These are phyloP conservation scores for Alectura lathami DNA, from an alignment of 2,113 vertebrate species.

Conservation along the genomic window DNA sequence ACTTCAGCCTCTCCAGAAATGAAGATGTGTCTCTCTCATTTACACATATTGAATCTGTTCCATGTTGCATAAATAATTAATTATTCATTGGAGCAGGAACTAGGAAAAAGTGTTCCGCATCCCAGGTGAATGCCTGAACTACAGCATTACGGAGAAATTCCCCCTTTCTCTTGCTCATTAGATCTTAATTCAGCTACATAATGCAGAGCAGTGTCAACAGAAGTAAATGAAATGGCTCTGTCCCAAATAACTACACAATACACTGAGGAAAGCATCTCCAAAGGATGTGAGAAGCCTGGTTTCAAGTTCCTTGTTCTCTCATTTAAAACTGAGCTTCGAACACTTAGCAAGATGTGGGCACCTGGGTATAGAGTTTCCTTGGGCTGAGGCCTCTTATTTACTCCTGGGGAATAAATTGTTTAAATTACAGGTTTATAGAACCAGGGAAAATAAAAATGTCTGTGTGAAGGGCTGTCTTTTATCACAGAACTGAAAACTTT, in stretches of 20 bases:
- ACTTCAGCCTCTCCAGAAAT: constrained; percentile 24
- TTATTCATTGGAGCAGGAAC: neutral
- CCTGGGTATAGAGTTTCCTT: neutral
- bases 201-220: constrained; percentile 6
- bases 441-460: neutral
- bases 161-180: constrained; percentile 13
- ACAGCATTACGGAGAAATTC: neutral
- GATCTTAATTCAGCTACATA: constrained; percentile 15
- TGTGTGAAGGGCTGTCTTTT: neutral
- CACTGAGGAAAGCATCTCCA: neutral
- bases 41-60: neutral
- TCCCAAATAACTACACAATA: neutral
- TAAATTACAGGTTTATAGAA: neutral
- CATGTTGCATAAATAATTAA: constrained; percentile 29
- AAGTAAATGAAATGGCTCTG: constrained; percentile 22
- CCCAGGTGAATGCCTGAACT: constrained; percentile 2
- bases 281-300: neutral
- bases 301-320: neutral
- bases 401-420: neutral
- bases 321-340: neutral
- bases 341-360: neutral
- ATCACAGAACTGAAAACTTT: neutral
- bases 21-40: constrained; percentile 44
- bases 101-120: neutral
- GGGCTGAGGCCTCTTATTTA: neutral